Base-by-base conservation (phyloP, 2,797 vertebrate species). In the Typhlichthys eigenmanni region DNA sequence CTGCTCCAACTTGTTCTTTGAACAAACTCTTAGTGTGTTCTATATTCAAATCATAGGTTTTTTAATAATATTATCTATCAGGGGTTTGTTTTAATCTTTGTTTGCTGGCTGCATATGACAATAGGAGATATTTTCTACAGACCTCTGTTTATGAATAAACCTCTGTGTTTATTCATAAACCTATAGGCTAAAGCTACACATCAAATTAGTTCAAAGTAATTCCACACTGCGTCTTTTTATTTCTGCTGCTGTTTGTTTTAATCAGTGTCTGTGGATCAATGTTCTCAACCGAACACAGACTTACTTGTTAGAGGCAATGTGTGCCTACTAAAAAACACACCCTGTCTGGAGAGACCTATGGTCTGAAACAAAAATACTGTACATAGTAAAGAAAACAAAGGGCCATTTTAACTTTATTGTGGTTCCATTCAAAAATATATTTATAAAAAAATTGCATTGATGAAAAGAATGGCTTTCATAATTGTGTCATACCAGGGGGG, bases 321-420 rank as follows among this genome's bases (percentile, higher is more conserved):
- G 43, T 34, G 47, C 85, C 47, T 85, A 65, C 85, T 45, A 54
- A 73, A 47, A 69, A 43, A 14, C 34, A 32, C 57, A 32, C 59
- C 2, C 61, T 43, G 19, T 14, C n/a, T 29, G 13, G 7, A 14
- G 47, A 7, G 13, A 58, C 5, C 16, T 9, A 16, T 45, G 34
- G 7, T 7, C 19, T 14, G 29, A 55, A 48, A 60, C 55, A 56
- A 72, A 74, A 60, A 49, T 53, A 12, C 76, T 55, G 2, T 1
- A 85, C 69, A 74, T 65, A 65, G 56, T 8, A 24, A n/a, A n/a
- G n/a, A 9, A 67, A 55, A 73, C 24, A 29, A 56, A 47, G 78
- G 68, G 67, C 72, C 69, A 62, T 47, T 83, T 54, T 62, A 63
- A 71, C 62, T 90, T 91, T 90, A 89, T 88, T 89, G 60, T 77